phyloP scores from a whole-genome alignment of 2,797 vertebrate species.

The Pogoniulus pusillus region DNA sequence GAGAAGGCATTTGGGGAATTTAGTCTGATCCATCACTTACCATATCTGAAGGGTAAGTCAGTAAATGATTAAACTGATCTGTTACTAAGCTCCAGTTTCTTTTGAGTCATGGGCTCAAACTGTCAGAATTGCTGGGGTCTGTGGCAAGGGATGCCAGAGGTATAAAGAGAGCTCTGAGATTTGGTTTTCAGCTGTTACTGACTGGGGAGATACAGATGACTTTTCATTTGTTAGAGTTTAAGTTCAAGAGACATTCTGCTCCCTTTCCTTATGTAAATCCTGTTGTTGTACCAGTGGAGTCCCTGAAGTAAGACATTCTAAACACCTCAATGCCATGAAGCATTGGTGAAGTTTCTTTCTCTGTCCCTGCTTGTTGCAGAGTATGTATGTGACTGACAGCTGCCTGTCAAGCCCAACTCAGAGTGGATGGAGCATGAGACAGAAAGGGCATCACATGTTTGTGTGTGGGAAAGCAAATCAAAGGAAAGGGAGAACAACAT shows the following conservation, averaged over 20 bases:
- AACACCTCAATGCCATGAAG: background rate
- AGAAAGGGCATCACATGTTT: background rate
- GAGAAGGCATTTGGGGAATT: background rate
- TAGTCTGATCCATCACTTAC: background rate
- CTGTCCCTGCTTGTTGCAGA: background rate
- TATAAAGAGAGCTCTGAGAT: background rate
- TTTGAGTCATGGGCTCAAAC: background rate
- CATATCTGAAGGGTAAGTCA: background rate
- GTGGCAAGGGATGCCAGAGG: background rate
- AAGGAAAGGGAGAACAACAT: background rate
- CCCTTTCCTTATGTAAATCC: background rate
- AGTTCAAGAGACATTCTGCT: background rate
- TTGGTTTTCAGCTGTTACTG: background rate
- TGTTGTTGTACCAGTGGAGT: background rate
- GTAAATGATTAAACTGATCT: slow-evolving; percentile 2
- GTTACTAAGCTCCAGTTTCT: background rate
- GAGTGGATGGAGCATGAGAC: background rate
- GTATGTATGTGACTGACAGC: background rate
- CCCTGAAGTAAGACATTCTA: background rate
- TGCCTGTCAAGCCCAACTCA: background rate
- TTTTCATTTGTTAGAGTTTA: background rate
- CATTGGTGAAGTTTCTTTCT: background rate
- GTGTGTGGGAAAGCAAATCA: background rate
- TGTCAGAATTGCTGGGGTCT: background rate
- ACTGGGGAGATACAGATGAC: background rate